These are phyloP conservation scores for Todiramphus chloris DNA, from an alignment of 2,113 vertebrate species.

Conservation along the genomic window DNA sequence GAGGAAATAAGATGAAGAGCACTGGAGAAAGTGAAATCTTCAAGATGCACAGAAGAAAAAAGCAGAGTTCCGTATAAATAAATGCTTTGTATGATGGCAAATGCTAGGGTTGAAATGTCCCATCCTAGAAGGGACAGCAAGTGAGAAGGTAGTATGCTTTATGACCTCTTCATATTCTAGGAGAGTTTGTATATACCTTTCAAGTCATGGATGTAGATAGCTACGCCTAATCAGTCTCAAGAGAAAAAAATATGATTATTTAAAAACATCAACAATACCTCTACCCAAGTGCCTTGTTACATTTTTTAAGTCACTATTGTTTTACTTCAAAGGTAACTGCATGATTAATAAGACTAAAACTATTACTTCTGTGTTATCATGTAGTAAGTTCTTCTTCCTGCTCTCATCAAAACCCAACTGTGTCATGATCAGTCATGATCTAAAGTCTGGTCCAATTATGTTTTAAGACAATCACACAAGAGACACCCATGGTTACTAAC, in stretches of 20 bases:
- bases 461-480: neutral
- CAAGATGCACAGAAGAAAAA: slow-evolving; percentile 40
- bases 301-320: neutral
- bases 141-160: neutral
- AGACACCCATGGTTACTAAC: neutral
- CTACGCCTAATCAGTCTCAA: neutral
- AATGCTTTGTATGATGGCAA: slow-evolving; percentile 32
- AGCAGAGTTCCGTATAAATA: slow-evolving; percentile 49
- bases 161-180: neutral
- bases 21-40: slow-evolving; percentile 27
- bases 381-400: neutral
- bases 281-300: neutral
- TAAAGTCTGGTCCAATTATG: neutral
- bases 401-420: neutral
- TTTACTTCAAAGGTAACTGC: neutral
- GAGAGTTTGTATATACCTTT: neutral
- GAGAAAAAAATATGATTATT: neutral
- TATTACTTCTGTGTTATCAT: fast-evolving
- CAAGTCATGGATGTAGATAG: neutral
- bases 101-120: slow-evolving; percentile 23
- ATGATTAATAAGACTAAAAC: neutral
- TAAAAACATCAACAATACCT: neutral
- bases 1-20: slow-evolving; percentile 22
- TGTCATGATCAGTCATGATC: neutral
- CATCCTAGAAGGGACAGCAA: neutral